Base-by-base conservation (phyloP, 2,888 invertebrate genomes). In the Acronicta leporina region DNA sequence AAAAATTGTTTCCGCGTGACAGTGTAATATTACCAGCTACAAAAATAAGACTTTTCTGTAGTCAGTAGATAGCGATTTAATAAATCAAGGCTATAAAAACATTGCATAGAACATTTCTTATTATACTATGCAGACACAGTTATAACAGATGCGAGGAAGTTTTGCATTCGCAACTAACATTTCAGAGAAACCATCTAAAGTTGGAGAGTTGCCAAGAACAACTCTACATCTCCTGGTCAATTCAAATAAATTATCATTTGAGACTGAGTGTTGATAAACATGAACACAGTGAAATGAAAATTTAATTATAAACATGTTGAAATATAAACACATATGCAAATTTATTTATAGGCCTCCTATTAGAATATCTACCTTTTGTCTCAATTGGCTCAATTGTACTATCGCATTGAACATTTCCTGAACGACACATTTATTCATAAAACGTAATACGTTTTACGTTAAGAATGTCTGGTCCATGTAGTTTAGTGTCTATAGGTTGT, bases 161-260 rank as follows among this genome's bases (percentile, higher is more conserved):
- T 73, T 82, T 80, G 82, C 79, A 84, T 83, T 81, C 79, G 80
- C 80, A 80, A 48, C 79, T 81, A 80, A 86, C 80, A 78, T 86
- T 88, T 87, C 86, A 80, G 75, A 84, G 87, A 87, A 88, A 84
- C 86, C 79, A 85, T 87, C 85, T 81, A 65, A 75, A 63, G 64
- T 85, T 91, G 91, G 90, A 80, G 42, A 52, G 35, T 33, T 71
- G 87, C 92, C 92, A 91, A 85, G 73, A 85, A 80, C 77, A 81
- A 79, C 69, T 83, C 81, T 73, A 81, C 84, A 85, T 81, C 82
- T 85, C 77, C 80, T 76, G 81, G 79, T 81, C 80, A 84, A 82
- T 84, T 78, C 71, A 67, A 77, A 85, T 87, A 84, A 84, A 87
- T 86, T 71, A 75, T 85, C 75, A 81, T 81, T 79, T 78, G 72